These are phyloP conservation scores for Pristis pectinata DNA, from an alignment of 2,797 vertebrate genomes.

Conservation along the genomic window DNA sequence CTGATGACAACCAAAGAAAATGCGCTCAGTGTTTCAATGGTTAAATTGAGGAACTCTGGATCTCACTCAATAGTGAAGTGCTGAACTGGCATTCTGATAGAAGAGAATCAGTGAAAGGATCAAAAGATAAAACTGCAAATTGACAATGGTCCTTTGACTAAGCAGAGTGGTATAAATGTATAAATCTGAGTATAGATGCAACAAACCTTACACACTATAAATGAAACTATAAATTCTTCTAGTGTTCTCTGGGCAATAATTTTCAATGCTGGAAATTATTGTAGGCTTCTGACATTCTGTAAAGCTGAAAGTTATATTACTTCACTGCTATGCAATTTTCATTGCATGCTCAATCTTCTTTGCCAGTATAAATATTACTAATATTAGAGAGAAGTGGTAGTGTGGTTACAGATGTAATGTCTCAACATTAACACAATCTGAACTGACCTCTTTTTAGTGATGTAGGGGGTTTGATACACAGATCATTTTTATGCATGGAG, in stretches of 20 bases:
- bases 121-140: neutral
- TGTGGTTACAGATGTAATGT: neutral
- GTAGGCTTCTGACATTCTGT: neutral
- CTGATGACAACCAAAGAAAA: neutral
- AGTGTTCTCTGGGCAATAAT: neutral
- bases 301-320: neutral
- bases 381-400: neutral
- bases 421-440: neutral
- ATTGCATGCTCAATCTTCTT: neutral
- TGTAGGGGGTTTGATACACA: neutral
- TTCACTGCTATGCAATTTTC: neutral
- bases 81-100: neutral
- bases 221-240: neutral
- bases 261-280: neutral
- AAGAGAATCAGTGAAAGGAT: neutral
- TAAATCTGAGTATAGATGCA: neutral
- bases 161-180: neutral
- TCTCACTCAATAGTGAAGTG: neutral
- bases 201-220: neutral
- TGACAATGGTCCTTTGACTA: neutral
- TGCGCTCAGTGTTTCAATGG: neutral
- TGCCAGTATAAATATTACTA: neutral
- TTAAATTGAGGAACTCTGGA: neutral
- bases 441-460: neutral
- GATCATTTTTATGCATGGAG: neutral